Evolutionary conservation across 2,888 invertebrate genomes (phyloP).

Genomic region (Trichopoda pennipes): DNA sequence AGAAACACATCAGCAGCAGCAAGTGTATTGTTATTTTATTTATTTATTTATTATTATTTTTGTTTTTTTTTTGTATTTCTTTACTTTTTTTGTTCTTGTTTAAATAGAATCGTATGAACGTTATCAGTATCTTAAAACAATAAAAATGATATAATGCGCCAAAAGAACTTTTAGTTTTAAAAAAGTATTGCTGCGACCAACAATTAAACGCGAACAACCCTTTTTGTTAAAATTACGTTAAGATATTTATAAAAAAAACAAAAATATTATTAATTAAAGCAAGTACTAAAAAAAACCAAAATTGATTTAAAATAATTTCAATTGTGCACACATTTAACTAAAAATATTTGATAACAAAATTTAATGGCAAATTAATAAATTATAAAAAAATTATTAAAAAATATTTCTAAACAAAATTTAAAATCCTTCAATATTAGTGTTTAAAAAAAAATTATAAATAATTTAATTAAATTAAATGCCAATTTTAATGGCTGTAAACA

Average conservation of each 20-base stretch:
- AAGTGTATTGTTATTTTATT: conserved; percentile 10
- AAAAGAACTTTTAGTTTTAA: conserved; percentile 65
- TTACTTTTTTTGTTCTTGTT: conserved; percentile 27
- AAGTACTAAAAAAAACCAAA: neutral
- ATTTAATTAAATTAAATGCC: conserved; percentile 8
- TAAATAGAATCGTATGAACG: conserved; percentile 54
- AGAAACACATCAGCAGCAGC: conserved; percentile 13
- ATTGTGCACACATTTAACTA: conserved; percentile 39
- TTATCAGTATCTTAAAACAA: conserved; percentile 71
- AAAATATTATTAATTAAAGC: conserved; percentile 8
- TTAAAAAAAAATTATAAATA: conserved; percentile 2
- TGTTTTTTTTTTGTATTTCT: too few species aligned
- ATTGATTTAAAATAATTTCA: conserved; percentile 41
- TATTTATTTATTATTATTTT: too few species aligned
- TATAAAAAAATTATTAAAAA: conserved; percentile 11
- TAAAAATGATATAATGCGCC: conserved; percentile 66
- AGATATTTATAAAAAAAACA: neutral
- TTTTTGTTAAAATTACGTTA: neutral
- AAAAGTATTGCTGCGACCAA: conserved; percentile 75
- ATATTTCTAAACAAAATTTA: too few species aligned
- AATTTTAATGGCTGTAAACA: conserved; percentile 12
- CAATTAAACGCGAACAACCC: conserved; percentile 71
- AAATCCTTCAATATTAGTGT: neutral
- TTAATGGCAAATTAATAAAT: conserved; percentile 15
- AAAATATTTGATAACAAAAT: neutral